phyloP scores from a whole-genome alignment of 2,113 vertebrate genomes.

The Indri indri region DNA sequence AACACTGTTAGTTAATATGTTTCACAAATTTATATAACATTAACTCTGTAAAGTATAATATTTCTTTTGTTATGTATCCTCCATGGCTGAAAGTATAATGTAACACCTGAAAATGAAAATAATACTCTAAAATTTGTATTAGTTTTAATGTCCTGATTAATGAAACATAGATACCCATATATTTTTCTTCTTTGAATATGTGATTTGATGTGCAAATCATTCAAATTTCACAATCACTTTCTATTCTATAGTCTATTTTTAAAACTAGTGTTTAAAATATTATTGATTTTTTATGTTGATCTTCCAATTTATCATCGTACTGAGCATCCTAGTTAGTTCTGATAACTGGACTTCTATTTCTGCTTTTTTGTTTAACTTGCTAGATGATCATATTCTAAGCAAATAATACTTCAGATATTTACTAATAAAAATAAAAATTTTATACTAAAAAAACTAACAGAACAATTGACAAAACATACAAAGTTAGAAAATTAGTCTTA shows the following conservation, averaged over 20 bases:
- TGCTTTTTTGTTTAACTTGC: not conserved
- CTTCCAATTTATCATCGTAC: not conserved
- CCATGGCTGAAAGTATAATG: not conserved
- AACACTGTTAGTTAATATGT: not conserved
- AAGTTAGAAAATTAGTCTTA: not conserved
- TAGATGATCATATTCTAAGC: not conserved
- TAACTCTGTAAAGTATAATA: not conserved
- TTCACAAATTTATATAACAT: not conserved
- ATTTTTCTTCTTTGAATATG: not conserved
- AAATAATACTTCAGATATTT: not conserved
- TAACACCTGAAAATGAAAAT: not conserved
- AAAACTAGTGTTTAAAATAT: not conserved
- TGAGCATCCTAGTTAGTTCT: not conserved
- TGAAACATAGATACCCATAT: not conserved
- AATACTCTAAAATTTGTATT: not conserved
- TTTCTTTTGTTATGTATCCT: not conserved
- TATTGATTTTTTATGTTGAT: not conserved
- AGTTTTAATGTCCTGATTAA: not conserved
- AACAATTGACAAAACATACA: not conserved
- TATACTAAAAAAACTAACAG: not conserved
- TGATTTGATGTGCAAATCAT: not conserved
- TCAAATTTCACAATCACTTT: not conserved
- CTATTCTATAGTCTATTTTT: not conserved
- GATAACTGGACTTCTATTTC: not conserved
- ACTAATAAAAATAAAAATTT: not conserved